Conservation (phyloP, 35 echinoderm and acorn worm genomes). For the Stichopus chloronotus region DNA sequence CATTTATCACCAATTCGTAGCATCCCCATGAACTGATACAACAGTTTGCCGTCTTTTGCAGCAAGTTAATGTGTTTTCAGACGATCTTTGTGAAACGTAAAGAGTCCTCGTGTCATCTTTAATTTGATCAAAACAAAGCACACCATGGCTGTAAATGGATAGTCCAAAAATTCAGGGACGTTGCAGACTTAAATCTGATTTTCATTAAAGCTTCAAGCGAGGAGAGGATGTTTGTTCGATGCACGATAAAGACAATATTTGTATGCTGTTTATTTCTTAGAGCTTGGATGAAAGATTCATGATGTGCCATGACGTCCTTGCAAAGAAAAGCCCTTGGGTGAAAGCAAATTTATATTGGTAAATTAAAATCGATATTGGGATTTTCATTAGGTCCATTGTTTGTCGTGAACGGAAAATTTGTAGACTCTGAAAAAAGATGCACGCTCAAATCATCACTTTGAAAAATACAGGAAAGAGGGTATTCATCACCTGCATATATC, state of each 20-base stretch:
- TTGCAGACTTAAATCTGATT: slow-evolving; percentile 52
- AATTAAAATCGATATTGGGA: neutral
- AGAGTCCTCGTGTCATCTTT: slow-evolving; percentile 38
- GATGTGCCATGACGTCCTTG: neutral
- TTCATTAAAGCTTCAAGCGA: neutral
- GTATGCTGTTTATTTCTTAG: neutral
- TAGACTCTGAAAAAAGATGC: no score
- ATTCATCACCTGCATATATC: no score
- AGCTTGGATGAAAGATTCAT: neutral
- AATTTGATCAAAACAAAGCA: slow-evolving; percentile 62
- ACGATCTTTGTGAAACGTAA: slow-evolving; percentile 24
- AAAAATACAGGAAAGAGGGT: no score
- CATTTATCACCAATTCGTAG: slow-evolving; percentile 37
- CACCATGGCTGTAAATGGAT: slow-evolving; percentile 35
- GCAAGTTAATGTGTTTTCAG: slow-evolving; percentile 44
- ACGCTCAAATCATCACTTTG: no score
- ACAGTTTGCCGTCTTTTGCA: slow-evolving; percentile 18
- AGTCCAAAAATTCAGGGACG: slow-evolving; percentile 53
- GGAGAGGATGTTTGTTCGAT: neutral
- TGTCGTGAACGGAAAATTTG: no score
- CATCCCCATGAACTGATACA: slow-evolving; percentile 1
- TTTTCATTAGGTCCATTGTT: neutral
- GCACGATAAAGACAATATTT: neutral
- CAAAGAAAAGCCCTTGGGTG: neutral
- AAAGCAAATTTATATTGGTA: neutral